These are phyloP conservation scores for Neosilurus hyrtlii DNA, from an alignment of 2,797 vertebrate genomes.

Conservation along the genomic window DNA sequence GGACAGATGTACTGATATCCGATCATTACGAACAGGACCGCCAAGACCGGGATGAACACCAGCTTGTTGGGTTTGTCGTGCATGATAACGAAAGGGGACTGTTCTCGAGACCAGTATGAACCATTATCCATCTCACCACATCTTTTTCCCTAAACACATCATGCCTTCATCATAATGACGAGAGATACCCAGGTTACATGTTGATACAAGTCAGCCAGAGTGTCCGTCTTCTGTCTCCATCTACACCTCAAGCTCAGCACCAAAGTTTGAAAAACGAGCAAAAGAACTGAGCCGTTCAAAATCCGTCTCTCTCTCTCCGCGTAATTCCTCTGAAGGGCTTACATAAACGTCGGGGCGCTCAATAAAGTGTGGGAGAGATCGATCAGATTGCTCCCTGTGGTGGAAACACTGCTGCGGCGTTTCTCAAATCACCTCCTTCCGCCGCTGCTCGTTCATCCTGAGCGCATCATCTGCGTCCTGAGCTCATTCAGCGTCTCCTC, in stretches of 20 bases:
- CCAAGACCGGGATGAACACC: slow-evolving; percentile 87
- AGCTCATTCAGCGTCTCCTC: slow-evolving; percentile 12
- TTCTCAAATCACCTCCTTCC: slow-evolving; percentile 1
- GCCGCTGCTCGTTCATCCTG: background rate
- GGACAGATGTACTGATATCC: slow-evolving; percentile 94
- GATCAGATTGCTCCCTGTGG: background rate
- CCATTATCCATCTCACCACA: slow-evolving; percentile 39
- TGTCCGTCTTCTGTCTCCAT: background rate
- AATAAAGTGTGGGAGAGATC: background rate
- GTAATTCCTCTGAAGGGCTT: background rate
- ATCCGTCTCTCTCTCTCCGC: background rate
- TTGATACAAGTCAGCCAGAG: slow-evolving; percentile 35
- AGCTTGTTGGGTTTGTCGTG: slow-evolving; percentile 93
- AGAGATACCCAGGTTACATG: slow-evolving; percentile 45
- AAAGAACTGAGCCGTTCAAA: background rate
- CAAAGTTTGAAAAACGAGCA: slow-evolving; percentile 32
- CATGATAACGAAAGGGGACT: slow-evolving; percentile 78
- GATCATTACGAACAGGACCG: slow-evolving; percentile 90
- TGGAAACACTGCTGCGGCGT: background rate
- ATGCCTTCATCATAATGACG: background rate
- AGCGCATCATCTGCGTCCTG: background rate
- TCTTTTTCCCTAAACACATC: slow-evolving; percentile 51
- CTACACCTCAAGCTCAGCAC: background rate
- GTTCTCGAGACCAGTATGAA: slow-evolving; percentile 72
- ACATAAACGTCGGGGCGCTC: background rate